Base-by-base conservation (phyloP, 2,888 invertebrate species). In the Nomada fucata region DNA sequence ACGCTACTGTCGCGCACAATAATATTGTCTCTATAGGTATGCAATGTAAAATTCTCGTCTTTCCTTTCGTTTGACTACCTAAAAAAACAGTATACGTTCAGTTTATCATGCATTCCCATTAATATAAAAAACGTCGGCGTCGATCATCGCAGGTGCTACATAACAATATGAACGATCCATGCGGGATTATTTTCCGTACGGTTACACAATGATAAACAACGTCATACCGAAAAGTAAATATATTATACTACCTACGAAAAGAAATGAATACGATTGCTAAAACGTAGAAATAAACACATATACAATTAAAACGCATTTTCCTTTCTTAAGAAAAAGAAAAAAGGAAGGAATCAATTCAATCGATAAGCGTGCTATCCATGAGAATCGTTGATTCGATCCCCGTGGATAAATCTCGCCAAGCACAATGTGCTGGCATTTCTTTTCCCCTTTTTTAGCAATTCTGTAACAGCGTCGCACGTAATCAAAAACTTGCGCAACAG, bases 1-100 rank as follows among this genome's bases (percentile, higher is more conserved):
- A 90, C 80, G 87, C 89, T 90, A 89, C 79, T 26, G 71, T 82
- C 76, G 83, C 83, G 77, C 84, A 84, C 59, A 69, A 79, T 86
- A 80, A 86, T 89, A 89, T 90, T 89, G 89, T 89, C 89, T 85
- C 90, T 89, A 88, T 89, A 53, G 73, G 87, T 88, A 87, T 83
- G 89, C 78, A 82, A 88, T 88, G 79, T 82, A 82, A 85, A 84
- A 68, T 84, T 85, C 68, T 74, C 59, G 52, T 73, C 76, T 81
- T 76, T 59, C 60, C 47, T 74, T 29, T 73, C 67, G 53, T 57
- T 76, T 64, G 74, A 78, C 79, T 85, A 85, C 69, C 60, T 82
- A 78, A 67, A 83, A 23, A 79, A 85, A 85, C 81, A 74, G 67
- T 83, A 67, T 73, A 76, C 65, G 71, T 71, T 77, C 69, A 68